phyloP scores from a whole-genome alignment of 2,113 vertebrate species.

The Ophiodon elongatus region DNA sequence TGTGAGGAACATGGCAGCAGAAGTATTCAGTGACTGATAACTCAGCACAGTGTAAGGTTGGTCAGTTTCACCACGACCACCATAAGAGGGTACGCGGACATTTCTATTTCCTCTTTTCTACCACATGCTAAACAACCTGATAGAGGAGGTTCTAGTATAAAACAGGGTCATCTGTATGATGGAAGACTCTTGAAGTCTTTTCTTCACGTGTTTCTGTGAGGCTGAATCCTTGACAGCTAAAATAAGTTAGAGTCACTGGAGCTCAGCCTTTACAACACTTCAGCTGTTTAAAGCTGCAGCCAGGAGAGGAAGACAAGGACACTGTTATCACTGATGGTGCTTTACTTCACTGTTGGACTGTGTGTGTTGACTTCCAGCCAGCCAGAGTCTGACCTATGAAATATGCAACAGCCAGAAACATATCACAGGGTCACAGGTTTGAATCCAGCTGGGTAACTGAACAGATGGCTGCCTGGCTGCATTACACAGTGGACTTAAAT shows the following conservation, averaged over 20 bases:
- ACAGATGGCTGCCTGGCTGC: conserved; percentile 37
- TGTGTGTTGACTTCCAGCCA: conserved; percentile 16
- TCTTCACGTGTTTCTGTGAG: too few relatives aligned
- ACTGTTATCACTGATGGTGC: background rate
- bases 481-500: background rate
- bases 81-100: too few relatives aligned
- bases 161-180: too few relatives aligned
- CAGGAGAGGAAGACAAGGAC: conserved; percentile 9
- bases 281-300: conserved; percentile 41
- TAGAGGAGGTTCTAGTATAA: too few relatives aligned
- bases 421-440: conserved; percentile 19
- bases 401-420: conserved; percentile 33
- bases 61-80: too few relatives aligned
- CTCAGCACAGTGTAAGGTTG: too few relatives aligned
- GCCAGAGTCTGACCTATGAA: conserved; percentile 18
- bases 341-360: background rate
- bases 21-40: too few relatives aligned
- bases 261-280: conserved; percentile 23
- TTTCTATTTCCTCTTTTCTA: too few relatives aligned
- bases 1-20: too few relatives aligned
- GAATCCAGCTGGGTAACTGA: conserved; percentile 2
- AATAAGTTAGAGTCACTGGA: conserved; percentile 16
- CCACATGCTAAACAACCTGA: too few relatives aligned
- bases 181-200: too few relatives aligned
- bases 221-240: too few relatives aligned